Conservation (phyloP, 2,797 vertebrate species). For the Silurus lanzhouensis region DNA sequence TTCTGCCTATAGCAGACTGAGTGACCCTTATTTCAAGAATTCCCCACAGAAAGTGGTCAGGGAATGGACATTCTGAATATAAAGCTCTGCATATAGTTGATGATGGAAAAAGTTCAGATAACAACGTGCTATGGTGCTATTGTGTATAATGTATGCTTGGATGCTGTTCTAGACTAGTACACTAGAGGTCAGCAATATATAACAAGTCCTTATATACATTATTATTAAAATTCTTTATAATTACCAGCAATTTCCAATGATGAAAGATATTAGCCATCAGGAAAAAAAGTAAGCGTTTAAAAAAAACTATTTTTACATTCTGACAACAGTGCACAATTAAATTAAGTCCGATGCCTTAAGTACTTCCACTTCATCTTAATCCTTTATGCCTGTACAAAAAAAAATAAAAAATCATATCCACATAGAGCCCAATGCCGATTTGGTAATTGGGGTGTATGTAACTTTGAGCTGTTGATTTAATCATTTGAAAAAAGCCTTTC, state of each 20-base stretch:
- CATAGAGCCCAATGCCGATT: not conserved
- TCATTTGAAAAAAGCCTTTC: not conserved
- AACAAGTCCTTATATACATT: not conserved
- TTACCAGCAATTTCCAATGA: not conserved
- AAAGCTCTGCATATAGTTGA: not conserved
- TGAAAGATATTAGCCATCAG: not conserved
- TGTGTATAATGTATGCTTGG: not conserved
- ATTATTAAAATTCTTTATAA: not conserved
- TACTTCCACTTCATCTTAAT: not conserved
- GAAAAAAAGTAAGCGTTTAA: not conserved
- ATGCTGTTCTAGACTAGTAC: conserved; percentile 15
- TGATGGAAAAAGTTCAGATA: not conserved
- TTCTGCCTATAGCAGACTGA: conserved; percentile 3
- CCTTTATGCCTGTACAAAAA: not conserved
- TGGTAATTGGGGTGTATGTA: not conserved
- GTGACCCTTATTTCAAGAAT: conserved; percentile 2
- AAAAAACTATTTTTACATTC: not conserved
- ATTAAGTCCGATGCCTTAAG: not conserved
- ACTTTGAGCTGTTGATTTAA: not conserved
- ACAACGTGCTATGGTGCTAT: not conserved
- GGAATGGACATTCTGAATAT: not conserved
- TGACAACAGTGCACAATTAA: not conserved
- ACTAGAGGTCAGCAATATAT: conserved; percentile 52
- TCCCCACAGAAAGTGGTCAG: conserved; percentile 18
- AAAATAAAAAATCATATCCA: not conserved